A percentile compares a stretch with the other conserved stretches of the same genome.
Evolutionary conservation across 2,113 vertebrate species (phyloP).

Genomic region (Vulpes lagopus): DNA sequence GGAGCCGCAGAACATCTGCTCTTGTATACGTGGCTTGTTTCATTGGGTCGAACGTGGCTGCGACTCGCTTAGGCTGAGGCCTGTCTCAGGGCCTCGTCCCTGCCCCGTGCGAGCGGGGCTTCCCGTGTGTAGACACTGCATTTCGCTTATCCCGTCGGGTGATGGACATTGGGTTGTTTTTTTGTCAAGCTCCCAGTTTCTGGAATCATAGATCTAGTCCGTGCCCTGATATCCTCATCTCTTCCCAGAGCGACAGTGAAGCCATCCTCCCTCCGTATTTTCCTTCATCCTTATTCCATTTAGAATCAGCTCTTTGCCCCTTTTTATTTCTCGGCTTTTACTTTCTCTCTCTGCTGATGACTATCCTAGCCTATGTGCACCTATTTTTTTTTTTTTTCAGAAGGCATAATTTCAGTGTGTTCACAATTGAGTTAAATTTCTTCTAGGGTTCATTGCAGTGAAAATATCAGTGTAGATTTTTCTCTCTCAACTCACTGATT

Average conservation of each 20-base stretch:
- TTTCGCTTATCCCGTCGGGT: background rate
- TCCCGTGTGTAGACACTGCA: background rate
- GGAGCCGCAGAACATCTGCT: background rate
- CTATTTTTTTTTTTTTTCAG: background rate
- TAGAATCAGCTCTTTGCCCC: background rate
- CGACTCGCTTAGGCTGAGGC: background rate
- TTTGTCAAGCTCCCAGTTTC: background rate
- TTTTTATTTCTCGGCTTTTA: background rate
- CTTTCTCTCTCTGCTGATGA: background rate
- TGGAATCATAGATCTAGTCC: background rate
- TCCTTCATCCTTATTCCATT: background rate
- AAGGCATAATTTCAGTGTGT: slow-evolving; percentile 40
- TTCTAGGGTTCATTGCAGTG: background rate
- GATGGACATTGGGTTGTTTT: background rate
- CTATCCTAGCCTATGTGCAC: background rate
- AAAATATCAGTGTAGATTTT: background rate
- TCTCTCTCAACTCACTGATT: background rate
- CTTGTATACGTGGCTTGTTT: slow-evolving; percentile 8
- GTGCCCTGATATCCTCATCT: background rate
- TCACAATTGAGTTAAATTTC: slow-evolving; percentile 38
- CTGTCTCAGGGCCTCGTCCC: background rate
- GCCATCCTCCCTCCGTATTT: background rate
- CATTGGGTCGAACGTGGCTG: background rate
- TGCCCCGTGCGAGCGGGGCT: background rate
- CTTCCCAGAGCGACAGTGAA: background rate